Evolutionary conservation across 2,797 vertebrate genomes (phyloP).

Genomic region (Enteromius trimaculatus): DNA sequence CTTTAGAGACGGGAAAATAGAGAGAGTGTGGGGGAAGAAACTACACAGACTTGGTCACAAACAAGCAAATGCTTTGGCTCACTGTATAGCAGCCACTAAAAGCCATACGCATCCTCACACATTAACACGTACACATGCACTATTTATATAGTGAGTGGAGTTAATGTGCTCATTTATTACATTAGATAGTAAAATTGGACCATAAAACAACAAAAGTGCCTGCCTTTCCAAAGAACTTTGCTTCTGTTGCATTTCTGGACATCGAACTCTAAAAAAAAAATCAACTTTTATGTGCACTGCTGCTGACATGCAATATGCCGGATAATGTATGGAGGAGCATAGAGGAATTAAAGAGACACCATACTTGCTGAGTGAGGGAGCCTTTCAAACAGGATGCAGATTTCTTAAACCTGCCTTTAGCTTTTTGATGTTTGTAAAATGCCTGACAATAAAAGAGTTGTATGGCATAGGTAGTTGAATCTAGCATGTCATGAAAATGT

Average conservation of each 20-base stretch:
- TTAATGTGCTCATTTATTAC: constrained; percentile 77
- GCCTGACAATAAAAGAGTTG: neutral
- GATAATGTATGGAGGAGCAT: constrained; percentile 52
- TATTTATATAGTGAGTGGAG: constrained; percentile 61
- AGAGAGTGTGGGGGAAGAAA: constrained; percentile 11
- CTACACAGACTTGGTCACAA: constrained; percentile 42
- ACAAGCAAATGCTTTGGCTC: constrained; percentile 40
- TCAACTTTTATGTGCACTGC: constrained; percentile 59
- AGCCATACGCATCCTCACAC: constrained; percentile 46
- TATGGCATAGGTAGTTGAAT: neutral
- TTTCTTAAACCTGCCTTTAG: neutral
- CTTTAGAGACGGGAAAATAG: neutral
- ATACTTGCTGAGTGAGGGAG: constrained; percentile 43
- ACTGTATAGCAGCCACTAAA: constrained; percentile 49
- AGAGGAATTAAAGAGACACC: constrained; percentile 54
- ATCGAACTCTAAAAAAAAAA: constrained; percentile 60
- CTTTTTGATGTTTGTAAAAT: neutral
- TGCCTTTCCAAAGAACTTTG: constrained; percentile 71
- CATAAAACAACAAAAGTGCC: constrained; percentile 75
- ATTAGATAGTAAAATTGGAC: constrained; percentile 72
- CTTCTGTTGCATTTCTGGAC: constrained; percentile 65
- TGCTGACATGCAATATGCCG: constrained; percentile 59
- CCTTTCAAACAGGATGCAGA: constrained; percentile 12
- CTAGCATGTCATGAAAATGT: neutral
- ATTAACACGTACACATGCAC: constrained; percentile 60